Base-by-base conservation (phyloP, 2,113 vertebrate genomes). In the Gambusia holbrooki region DNA sequence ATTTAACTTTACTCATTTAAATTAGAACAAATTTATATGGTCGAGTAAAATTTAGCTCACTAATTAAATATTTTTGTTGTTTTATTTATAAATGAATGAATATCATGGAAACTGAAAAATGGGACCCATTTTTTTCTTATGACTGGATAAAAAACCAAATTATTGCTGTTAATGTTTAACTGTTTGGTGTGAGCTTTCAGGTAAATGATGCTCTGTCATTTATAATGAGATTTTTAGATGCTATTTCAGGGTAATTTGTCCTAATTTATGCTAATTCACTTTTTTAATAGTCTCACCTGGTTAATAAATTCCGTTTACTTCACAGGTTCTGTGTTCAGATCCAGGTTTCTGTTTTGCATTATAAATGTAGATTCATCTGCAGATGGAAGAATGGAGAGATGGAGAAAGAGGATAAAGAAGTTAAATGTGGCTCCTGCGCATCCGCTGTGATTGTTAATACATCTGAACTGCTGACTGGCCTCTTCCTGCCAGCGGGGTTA, bases 391-490 rank as follows among this genome's bases (percentile, higher is more conserved):
- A 25, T 3, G 51, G 51, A 54, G 8, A 9, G 51, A 54, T 58
- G 51, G 25, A n/a, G 22, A n/a, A 58, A 58, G 8, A 58, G 51
- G 25, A 10, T 58, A 54, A 54, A 54, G 25, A 58, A 58, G 51
- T 58, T 3, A 58, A 58, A n/a, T n/a, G 25, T n/a, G 51, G 51
- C 25, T 73, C 73, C 58, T 61, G n/a, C 37, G 83, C 17, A 28
- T 11, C 25, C 25, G 22, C 65, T 27, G 25, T 58, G 74, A 70
- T 70, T 42, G 73, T 66, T 80, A 73, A 78, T 66, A 4, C 9
- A 35, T 27, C 22, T 61, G 68, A 74, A 79, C 22, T 78, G 87
- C 87, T 86, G 87, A 89, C 65, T 1, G 61, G 71, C 19, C 13
- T 0, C 35, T 71, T 35, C 9, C 1, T 42, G 60, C 37, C 64